A percentile compares a stretch with the other conserved stretches of the same genome.
Evolutionary conservation across 2,888 invertebrate genomes (phyloP).

Genomic region (Prosapia bicincta): DNA sequence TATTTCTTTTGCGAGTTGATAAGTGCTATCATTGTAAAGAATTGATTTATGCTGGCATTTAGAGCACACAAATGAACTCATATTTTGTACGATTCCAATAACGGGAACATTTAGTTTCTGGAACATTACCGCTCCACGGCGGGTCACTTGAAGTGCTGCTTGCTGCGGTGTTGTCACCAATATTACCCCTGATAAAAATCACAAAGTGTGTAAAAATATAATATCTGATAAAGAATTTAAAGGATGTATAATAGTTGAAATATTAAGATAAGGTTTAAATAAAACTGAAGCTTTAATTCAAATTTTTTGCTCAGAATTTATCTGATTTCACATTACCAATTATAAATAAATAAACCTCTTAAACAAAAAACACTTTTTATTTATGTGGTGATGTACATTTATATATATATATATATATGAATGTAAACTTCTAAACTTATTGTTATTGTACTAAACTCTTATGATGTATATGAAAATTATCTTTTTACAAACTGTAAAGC

Average conservation of each 20-base stretch:
- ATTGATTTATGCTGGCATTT: constrained; percentile 69
- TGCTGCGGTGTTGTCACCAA: constrained; percentile 91
- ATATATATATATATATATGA: too few relatives aligned
- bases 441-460: constrained; percentile 59
- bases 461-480: constrained; percentile 69
- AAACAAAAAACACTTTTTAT: too few relatives aligned
- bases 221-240: too few relatives aligned
- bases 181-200: constrained; percentile 80
- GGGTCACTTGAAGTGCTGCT: constrained; percentile 81
- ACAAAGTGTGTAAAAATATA: too few relatives aligned
- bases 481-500: constrained; percentile 81
- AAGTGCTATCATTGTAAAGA: constrained; percentile 68
- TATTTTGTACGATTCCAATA: constrained; percentile 87
- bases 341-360: too few relatives aligned
- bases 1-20: constrained; percentile 60
- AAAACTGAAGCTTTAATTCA: too few relatives aligned
- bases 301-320: too few relatives aligned
- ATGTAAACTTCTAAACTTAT: too few relatives aligned
- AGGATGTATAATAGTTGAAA: too few relatives aligned
- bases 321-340: too few relatives aligned
- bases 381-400: too few relatives aligned
- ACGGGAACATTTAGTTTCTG: constrained; percentile 76
- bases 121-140: constrained; percentile 85
- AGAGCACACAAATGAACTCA: constrained; percentile 75
- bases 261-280: too few relatives aligned